Percentiles rank a stretch among this genome's conserved stretches.
Conservation (phyloP, 2,113 vertebrate species). For the Leucopternis melanops region DNA sequence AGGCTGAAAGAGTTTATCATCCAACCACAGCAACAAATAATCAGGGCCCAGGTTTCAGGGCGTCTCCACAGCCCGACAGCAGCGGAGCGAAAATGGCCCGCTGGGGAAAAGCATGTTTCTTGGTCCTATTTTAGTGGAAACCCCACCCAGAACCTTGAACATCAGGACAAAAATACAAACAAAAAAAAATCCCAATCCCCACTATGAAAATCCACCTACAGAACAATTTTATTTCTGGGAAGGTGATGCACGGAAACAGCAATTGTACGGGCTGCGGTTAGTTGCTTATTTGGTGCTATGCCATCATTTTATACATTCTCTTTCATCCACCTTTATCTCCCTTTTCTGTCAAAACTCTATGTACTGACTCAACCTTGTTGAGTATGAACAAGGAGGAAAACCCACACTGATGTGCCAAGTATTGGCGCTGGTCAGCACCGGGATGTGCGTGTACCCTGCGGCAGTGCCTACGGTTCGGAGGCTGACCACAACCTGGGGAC, state of each 20-base stretch:
- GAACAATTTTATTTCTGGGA: background rate
- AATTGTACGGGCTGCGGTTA: background rate
- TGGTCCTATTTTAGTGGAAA: background rate
- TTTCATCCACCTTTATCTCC: background rate
- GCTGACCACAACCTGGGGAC: background rate
- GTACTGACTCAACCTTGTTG: background rate
- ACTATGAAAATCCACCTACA: background rate
- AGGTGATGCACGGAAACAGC: background rate
- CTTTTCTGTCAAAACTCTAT: background rate
- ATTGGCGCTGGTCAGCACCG: background rate
- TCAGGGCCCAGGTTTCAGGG: background rate
- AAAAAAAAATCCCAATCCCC: background rate
- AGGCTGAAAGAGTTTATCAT: background rate
- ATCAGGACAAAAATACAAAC: background rate
- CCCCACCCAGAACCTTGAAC: background rate
- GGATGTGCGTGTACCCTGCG: rapidly evolving
- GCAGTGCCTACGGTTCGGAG: background rate
- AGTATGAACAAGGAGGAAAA: background rate
- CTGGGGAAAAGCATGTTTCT: background rate
- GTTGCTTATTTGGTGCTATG: background rate
- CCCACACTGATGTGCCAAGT: background rate
- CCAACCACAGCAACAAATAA: background rate
- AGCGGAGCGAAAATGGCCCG: rapidly evolving
- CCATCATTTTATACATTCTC: background rate
- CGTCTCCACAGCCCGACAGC: background rate